Conservation (phyloP, 2,888 invertebrate genomes). For the Chrysina gloriosa region DNA sequence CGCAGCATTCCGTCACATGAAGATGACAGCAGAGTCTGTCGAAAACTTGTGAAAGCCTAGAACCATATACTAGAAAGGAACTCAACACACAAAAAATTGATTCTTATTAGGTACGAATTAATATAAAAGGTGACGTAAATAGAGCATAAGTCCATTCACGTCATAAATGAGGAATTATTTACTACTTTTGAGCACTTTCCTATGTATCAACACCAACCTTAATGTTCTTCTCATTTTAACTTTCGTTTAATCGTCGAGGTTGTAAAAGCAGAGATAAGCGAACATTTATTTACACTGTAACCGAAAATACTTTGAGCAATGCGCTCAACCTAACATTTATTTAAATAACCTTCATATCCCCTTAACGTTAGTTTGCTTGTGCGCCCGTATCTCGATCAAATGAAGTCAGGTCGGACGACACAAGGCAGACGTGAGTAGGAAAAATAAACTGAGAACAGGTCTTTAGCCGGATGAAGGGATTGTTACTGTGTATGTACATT, state of each 20-base stretch:
- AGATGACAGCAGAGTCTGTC: too few species aligned
- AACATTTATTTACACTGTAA: conserved; percentile 22
- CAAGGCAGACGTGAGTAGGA: conserved; percentile 33
- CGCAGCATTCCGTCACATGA: too few species aligned
- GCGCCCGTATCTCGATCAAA: conserved; percentile 28
- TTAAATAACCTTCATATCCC: conserved; percentile 37
- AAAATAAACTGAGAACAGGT: conserved; percentile 36
- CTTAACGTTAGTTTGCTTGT: conserved; percentile 27
- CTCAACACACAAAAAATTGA: too few species aligned
- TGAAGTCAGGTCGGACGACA: conserved; percentile 28
- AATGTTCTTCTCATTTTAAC: neutral
- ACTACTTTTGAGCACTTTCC: neutral
- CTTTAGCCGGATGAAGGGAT: conserved; percentile 26
- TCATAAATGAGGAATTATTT: neutral
- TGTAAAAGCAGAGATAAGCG: conserved; percentile 17
- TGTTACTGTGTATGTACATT: neutral
- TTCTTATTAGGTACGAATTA: too few species aligned
- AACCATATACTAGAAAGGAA: too few species aligned
- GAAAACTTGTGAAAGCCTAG: too few species aligned
- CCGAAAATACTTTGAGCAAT: conserved; percentile 32
- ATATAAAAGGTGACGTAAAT: too few species aligned
- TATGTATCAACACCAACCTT: neutral
- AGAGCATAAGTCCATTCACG: too few species aligned
- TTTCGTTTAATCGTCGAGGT: neutral
- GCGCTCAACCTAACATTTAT: conserved; percentile 28